Base-by-base conservation (phyloP, 2,113 vertebrate species). In the Tachysurus vachellii region DNA sequence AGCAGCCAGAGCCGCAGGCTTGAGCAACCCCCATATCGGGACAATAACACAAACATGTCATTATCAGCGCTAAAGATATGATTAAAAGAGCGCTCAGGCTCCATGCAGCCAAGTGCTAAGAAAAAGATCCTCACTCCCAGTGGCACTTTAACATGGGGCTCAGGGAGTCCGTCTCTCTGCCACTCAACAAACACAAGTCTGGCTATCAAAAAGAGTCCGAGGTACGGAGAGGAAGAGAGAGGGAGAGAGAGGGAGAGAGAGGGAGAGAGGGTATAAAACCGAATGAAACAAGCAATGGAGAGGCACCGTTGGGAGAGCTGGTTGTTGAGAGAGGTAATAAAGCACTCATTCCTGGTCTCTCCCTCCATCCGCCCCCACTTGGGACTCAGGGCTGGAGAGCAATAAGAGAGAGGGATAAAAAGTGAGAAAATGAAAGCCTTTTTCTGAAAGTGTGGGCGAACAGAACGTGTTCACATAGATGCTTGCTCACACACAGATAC, bases 41-140 rank as follows among this genome's bases (percentile, higher is more conserved):
- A 91, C 91, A 90, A 92, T 93, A 95, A 89, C 81, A 68, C 94
- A 93, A 95, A 95, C 91, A 90, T 94, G 94, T 94, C 93, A 89
- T 95, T 95, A 95, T 93, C 93, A 93, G 84, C 94, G 87, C 87
- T 89, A 90, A 91, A 86, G 88, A 92, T 89, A 91, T 90, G 88
- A 88, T 92, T 90, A 91, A 88, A 89, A 84, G 84, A 84, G 88
- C 68, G 47, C 82, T 53, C 76, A 11, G 85, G 19, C 85, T 84
- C 73, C 59, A 44, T 31, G 68, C 16, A 42, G 85, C 85, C 31
- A 7, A 28, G 71, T 19, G 21, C 64, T 66, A 80, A 11, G 70
- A 66, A 56, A 81, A 53, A n/a, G 77, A 61, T 77, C 62, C 86
- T 83, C 80, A 54, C 75, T 73, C 82, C 66, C 56, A 0, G 14